Evolutionary conservation across 2,797 vertebrate genomes (phyloP), one percentile per base, ranked within the genome.

Genomic region (Columba guinea): DNA sequence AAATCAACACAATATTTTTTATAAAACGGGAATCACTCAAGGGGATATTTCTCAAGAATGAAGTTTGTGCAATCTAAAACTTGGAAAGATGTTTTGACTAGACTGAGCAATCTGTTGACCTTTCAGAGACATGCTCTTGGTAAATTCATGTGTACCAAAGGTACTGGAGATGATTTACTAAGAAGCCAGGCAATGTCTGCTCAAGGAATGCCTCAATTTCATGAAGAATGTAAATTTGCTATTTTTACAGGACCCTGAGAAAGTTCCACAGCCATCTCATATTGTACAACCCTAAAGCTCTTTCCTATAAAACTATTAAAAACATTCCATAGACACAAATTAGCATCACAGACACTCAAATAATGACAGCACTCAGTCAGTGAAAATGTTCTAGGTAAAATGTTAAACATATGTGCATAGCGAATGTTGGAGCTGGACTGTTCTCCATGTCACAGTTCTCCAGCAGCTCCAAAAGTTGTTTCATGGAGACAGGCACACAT

Each of bases 131-230:
- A 78, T 82, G 24, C 7, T 77, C 68, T 94, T 94, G 87, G 65
- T 76, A 93, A 93, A 94, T 59, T 58, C 82, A 93, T 95, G 44
- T 93, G 85, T 94, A 89, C 23, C 62, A 96, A 97, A 97, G 87
- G 84, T 90, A 65, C 39, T 82, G 83, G 70, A 90, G 58, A 69
- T 71, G 34, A 89, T 70, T 84, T 93, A 63, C 59, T 74, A 35
- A 62, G 78, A 96, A 94, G 62, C 26, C 89, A 95, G 67, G 52
- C 28, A 76, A 79, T 11, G 8, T 26, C 79, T 77, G 74, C 48
- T 77, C 65, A 65, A 58, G 34, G 52, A 84, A 90, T 52, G 28
- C 10, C 27, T 30, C 39, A 30, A 11, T 58, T 87, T 59, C 4
- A 70, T 24, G 15, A 92, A 75, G 75, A 93, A 70, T 56, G 13